Evolutionary conservation across 2,888 invertebrate species (phyloP).

Genomic region (Oscheius sp.): DNA sequence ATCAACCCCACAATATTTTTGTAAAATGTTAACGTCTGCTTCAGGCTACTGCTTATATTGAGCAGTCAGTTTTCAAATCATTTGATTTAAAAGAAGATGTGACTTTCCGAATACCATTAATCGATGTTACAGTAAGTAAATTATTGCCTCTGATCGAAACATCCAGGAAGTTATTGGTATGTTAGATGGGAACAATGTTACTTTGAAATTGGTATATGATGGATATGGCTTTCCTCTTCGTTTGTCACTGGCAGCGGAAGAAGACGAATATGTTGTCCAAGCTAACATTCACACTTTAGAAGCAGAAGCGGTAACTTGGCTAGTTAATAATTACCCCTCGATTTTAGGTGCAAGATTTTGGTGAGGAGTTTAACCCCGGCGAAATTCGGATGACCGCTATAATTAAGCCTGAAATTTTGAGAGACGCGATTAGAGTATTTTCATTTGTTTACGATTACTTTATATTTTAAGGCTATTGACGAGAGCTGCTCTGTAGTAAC

Average conservation of each 20-base stretch:
- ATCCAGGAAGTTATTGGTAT: conserved; percentile 47
- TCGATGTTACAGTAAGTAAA: conserved; percentile 37
- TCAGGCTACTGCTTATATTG: conserved; percentile 43
- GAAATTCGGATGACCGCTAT: conserved; percentile 5
- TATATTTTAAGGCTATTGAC: conserved; percentile 15
- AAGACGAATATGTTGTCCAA: conserved; percentile 41
- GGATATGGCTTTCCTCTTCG: conserved; percentile 45
- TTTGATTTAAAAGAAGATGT: conserved; percentile 43
- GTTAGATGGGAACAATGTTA: conserved; percentile 39
- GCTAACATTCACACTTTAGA: conserved; percentile 42
- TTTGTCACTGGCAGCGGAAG: conserved; percentile 25
- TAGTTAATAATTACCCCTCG: neutral
- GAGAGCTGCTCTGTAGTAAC: conserved; percentile 7
- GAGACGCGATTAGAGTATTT: conserved; percentile 23
- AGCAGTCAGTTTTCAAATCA: conserved; percentile 40
- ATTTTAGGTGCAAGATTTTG: conserved; percentile 23
- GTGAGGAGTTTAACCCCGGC: conserved; percentile 3
- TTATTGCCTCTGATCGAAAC: neutral
- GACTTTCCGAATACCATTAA: conserved; percentile 38
- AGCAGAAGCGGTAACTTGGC: conserved; percentile 35
- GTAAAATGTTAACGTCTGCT: no score
- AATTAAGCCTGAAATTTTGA: conserved; percentile 30
- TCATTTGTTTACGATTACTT: neutral
- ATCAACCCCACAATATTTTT: no score
- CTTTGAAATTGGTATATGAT: conserved; percentile 40